Percentiles rank a stretch among this genome's conserved stretches.
Evolutionary conservation across 2,113 vertebrate species (phyloP).

Genomic region (Acinonyx jubatus): DNA sequence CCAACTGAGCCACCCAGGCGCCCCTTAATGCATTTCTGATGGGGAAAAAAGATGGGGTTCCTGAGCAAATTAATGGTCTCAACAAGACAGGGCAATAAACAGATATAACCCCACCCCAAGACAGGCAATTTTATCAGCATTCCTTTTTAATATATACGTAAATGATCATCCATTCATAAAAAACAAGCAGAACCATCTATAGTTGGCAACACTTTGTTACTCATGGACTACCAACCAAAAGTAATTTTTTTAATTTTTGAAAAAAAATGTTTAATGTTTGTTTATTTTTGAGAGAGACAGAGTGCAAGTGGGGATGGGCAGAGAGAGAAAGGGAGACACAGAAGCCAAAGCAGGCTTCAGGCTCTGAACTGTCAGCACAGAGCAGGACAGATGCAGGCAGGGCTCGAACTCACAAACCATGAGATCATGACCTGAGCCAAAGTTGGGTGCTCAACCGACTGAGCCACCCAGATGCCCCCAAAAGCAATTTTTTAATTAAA

Average conservation of each 20-base stretch:
- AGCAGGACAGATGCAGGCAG: too few species aligned
- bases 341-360: too few species aligned
- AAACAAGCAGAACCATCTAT: neutral
- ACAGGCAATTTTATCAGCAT: neutral
- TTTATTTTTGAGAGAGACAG: too few species aligned
- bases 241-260: neutral
- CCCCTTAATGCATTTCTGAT: neutral
- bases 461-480: too few species aligned
- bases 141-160: neutral
- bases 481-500: slow-evolving; percentile 25
- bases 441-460: too few species aligned
- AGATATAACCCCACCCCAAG: neutral
- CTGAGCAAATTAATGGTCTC: neutral
- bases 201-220: neutral
- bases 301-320: too few species aligned
- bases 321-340: too few species aligned
- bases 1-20: too few species aligned
- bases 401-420: too few species aligned
- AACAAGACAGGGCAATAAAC: neutral
- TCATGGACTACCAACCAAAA: neutral
- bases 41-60: neutral
- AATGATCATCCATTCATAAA: neutral
- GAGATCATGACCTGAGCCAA: too few species aligned
- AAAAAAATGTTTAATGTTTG: too few species aligned
- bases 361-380: too few species aligned